phyloP scores from a whole-genome alignment of 2,888 invertebrate species.

The Allacma fusca region DNA sequence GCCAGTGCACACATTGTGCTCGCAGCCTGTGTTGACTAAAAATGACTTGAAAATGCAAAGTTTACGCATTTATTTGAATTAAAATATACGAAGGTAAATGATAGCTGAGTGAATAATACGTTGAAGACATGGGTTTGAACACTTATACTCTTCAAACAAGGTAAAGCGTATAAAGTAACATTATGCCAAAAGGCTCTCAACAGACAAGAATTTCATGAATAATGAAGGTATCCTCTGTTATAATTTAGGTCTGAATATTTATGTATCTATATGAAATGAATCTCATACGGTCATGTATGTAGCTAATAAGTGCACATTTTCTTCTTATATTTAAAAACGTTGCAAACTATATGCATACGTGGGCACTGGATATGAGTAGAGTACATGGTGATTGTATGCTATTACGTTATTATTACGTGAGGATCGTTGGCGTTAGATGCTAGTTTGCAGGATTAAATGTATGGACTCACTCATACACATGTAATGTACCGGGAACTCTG shows the following conservation, averaged over 20 bases:
- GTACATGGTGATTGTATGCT: no score
- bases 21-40: background rate
- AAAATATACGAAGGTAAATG: background rate
- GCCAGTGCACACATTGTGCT: background rate
- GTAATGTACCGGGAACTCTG: no score
- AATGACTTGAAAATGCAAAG: background rate
- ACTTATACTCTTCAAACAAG: conserved; percentile 32
- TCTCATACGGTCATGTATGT: background rate
- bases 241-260: background rate
- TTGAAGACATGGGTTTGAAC: background rate
- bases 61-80: background rate
- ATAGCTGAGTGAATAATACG: background rate
- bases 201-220: conserved; percentile 25
- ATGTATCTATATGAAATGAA: background rate
- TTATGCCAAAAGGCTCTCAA: conserved; percentile 32
- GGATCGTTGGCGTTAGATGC: no score
- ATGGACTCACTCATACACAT: no score
- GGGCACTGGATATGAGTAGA: no score
- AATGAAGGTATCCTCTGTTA: conserved; percentile 20
- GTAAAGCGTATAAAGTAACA: conserved; percentile 39
- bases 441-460: no score
- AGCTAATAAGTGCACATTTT: background rate
- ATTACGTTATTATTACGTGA: no score
- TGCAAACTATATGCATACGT: no score
- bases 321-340: no score